A percentile compares a stretch with the other conserved stretches of the same genome.
Conservation (phyloP, 2,888 invertebrate species). For the Napeogenes inachia region DNA sequence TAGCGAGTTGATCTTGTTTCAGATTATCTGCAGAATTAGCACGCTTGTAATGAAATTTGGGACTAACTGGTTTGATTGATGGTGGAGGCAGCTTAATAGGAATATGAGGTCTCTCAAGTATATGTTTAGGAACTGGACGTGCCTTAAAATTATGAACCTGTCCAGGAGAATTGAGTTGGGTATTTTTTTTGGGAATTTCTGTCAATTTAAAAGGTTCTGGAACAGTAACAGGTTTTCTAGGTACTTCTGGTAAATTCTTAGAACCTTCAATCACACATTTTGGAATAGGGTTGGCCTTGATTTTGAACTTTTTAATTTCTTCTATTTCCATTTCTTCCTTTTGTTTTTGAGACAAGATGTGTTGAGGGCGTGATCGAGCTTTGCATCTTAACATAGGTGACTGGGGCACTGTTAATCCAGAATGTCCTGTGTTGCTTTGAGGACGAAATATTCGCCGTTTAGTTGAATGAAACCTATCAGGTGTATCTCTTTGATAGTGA, state of each 20-base stretch:
- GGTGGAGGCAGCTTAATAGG: constrained; percentile 50
- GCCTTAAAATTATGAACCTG: constrained; percentile 74
- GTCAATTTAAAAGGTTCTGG: constrained; percentile 82
- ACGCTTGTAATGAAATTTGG: constrained; percentile 59
- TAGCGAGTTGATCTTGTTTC: constrained; percentile 30
- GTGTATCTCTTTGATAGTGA: constrained; percentile 77
- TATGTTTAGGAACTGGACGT: constrained; percentile 78
- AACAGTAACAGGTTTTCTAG: constrained; percentile 76
- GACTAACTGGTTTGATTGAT: constrained; percentile 52
- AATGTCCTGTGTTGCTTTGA: constrained; percentile 38
- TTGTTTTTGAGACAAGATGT: constrained; percentile 77
- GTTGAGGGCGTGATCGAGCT: constrained; percentile 71
- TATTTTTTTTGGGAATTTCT: constrained; percentile 66
- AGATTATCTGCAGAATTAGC: constrained; percentile 41
- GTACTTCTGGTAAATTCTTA: constrained; percentile 66
- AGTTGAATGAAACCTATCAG: constrained; percentile 72
- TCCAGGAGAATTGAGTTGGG: constrained; percentile 37
- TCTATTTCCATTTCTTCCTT: constrained; percentile 79
- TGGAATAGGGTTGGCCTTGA: constrained; percentile 82
- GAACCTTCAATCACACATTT: constrained; percentile 75
- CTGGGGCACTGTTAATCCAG: constrained; percentile 66
- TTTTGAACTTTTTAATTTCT: constrained; percentile 80
- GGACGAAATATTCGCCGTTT: constrained; percentile 49
- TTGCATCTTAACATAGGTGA: constrained; percentile 76
- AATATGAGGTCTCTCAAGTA: constrained; percentile 63